These are phyloP conservation scores for Epiblema foenella DNA, from an alignment of 2,888 invertebrate genomes.

Conservation along the genomic window DNA sequence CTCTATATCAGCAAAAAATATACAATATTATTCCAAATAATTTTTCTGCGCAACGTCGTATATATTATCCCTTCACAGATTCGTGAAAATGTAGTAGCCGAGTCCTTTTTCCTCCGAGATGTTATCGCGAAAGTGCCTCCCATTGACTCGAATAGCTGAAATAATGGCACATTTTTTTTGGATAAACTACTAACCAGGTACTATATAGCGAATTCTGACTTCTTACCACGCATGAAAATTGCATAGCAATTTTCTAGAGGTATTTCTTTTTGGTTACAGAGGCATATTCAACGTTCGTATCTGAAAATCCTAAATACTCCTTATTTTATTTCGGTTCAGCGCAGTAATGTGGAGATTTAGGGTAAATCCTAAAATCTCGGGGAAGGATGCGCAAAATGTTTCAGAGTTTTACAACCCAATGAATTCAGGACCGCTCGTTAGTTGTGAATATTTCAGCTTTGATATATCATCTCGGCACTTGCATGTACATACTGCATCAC, in stretches of 20 bases:
- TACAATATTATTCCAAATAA: conserved; percentile 23
- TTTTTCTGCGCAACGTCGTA: conserved; percentile 24
- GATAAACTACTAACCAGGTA: background rate
- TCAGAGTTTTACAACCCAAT: conserved; percentile 36
- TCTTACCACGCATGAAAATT: background rate
- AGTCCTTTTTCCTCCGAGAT: conserved; percentile 30
- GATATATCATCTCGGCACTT: conserved; percentile 23
- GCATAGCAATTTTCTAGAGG: background rate
- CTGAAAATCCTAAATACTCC: conserved; percentile 11
- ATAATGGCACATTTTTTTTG: background rate
- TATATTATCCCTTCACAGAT: conserved; percentile 33
- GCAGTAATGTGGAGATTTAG: conserved; percentile 30
- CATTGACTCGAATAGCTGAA: conserved; percentile 15
- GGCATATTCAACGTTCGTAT: background rate
- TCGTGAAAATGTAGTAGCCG: conserved; percentile 27
- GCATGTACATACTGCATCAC: background rate
- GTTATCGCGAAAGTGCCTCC: conserved; percentile 21
- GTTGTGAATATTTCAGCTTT: conserved; percentile 40
- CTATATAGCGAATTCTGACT: background rate
- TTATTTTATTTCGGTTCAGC: conserved; percentile 34
- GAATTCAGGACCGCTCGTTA: conserved; percentile 36
- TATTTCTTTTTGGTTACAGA: background rate
- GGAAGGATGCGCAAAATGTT: conserved; percentile 37
- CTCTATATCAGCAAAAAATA: too few relatives aligned
- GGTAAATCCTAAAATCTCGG: conserved; percentile 33